phyloP scores from a whole-genome alignment of 2,888 invertebrate species.

The Xiphydria camelus region DNA sequence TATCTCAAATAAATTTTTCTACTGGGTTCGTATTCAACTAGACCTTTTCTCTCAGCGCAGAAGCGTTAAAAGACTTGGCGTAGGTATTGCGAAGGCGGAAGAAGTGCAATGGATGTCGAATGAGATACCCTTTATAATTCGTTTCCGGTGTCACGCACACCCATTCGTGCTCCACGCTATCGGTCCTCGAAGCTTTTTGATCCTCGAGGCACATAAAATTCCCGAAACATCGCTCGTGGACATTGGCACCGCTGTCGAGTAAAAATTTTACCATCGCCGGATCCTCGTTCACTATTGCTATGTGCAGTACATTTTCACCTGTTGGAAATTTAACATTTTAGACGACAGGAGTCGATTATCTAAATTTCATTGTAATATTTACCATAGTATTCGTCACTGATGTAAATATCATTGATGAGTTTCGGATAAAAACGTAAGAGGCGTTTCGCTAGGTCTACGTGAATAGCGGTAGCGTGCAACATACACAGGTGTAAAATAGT shows the following conservation, averaged over 20 bases:
- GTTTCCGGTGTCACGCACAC: conserved; percentile 80
- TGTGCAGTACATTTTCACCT: conserved; percentile 94
- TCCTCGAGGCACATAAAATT: conserved; percentile 98
- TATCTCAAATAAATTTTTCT: too few relatives aligned
- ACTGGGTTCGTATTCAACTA: too few relatives aligned
- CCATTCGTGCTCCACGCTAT: conserved; percentile 90
- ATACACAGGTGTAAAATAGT: conserved; percentile 92
- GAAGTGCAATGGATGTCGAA: too few relatives aligned
- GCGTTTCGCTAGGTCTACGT: conserved; percentile 91
- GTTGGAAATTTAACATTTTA: conserved; percentile 2
- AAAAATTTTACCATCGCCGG: conserved; percentile 96
- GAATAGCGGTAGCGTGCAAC: conserved; percentile 85
- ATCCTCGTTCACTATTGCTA: conserved; percentile 98
- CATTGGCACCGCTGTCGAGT: conserved; percentile 87
- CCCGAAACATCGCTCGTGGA: conserved; percentile 91
- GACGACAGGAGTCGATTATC: neutral
- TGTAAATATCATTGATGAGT: conserved; percentile 93
- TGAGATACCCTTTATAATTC: conserved; percentile 78
- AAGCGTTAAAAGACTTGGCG: too few relatives aligned
- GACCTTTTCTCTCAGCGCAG: too few relatives aligned
- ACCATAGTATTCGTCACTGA: conserved; percentile 97
- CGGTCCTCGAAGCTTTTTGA: conserved; percentile 86
- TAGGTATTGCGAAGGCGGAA: too few relatives aligned
- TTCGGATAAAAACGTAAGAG: conserved; percentile 91
- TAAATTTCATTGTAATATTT: conserved; percentile 29